Conservation (phyloP, 2,113 vertebrate genomes). For the Enhydra lutris region DNA sequence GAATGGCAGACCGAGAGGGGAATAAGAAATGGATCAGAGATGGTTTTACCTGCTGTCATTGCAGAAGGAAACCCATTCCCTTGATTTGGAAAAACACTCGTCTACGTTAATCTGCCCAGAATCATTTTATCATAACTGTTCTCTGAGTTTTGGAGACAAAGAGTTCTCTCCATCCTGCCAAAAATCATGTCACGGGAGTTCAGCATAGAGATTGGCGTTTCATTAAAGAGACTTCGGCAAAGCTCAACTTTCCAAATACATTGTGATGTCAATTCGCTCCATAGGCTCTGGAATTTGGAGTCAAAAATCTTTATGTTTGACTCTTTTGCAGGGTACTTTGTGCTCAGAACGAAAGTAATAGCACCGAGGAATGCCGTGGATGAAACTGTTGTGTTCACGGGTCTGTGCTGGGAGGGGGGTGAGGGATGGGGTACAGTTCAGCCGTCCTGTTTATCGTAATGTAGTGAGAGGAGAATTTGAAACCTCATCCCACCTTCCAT, state of each 20-base stretch:
- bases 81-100: neutral
- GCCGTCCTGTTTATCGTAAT: neutral
- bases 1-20: neutral
- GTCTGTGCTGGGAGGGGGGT: neutral
- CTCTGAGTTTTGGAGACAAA: neutral
- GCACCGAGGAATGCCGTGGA: neutral
- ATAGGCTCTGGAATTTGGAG: conserved; percentile 31
- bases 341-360: neutral
- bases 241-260: conserved; percentile 40
- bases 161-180: neutral
- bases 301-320: conserved; percentile 17
- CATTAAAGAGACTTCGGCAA: neutral
- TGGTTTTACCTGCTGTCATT: neutral
- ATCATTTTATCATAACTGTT: neutral
- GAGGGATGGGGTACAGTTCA: neutral
- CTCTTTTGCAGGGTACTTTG: neutral
- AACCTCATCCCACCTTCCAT: neutral
- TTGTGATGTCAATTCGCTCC: neutral
- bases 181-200: conserved; percentile 1
- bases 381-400: neutral
- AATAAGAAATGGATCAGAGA: neutral
- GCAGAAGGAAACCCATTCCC: neutral
- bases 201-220: neutral
- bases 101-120: neutral
- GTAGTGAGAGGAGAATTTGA: neutral